Base-by-base conservation (phyloP, 1,140 invertebrate species). In the Drosophila orena region DNA sequence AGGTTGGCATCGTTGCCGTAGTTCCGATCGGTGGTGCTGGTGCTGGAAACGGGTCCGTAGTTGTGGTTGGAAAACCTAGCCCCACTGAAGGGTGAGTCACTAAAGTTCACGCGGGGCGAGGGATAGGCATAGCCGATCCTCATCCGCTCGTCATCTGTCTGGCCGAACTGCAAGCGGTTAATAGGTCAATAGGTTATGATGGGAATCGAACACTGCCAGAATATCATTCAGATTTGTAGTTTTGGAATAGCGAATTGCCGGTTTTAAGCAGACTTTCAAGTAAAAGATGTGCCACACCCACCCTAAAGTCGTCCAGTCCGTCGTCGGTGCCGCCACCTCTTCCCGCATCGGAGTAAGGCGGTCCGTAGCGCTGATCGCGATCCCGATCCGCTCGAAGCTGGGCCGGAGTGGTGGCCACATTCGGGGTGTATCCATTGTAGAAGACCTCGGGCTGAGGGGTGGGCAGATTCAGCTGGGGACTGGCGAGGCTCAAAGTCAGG, bases 391-490 rank as follows among this genome's bases (percentile, higher is more conserved):
- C 78, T 37, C 66, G 46, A 15, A 73, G 15, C 50, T 91, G 90
- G 37, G 80, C 76, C 12, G 86, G 90, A 24, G 83, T 91, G 24
- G 89, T 85, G 30, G 79, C 84, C 69, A 81, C 71, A 37, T 79
- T 79, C 11, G 86, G 90, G 54, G 91, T 81, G 40, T 90, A 91
- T 6, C 90, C 89, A 59, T 92, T 92, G 47, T 85, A 90, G 50
- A 54, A 79, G 20, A 91, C 59, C 34, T 92, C 81, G 0, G 91
- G 88, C 11, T 77, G 76, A 5, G 88, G 84, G 3, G 93, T 94
- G 6, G 94, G 93, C 38, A 94, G 76, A 77, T 94, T 93, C 38
- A 94, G 81, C 70, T 94, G 94, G 1, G 93, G 93, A 54, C 54
- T 57, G 24, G 72, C 84, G 22, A 22, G 46, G 35, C 55, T 47